Evolutionary conservation across 2,888 invertebrate species (phyloP).

Genomic region (Tenthredo amoena): DNA sequence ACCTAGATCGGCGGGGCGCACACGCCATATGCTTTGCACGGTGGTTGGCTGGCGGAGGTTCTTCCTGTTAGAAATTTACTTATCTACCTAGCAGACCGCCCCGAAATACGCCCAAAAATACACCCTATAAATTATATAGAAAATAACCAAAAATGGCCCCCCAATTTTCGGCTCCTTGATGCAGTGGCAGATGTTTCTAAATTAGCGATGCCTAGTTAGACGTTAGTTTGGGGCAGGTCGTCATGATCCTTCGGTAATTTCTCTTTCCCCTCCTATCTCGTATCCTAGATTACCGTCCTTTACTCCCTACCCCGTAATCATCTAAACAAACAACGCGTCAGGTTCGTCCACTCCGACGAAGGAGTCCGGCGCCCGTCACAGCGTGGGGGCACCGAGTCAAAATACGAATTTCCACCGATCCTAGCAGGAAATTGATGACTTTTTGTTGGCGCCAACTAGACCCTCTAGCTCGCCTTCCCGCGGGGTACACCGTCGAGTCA

Average conservation of each 20-base stretch:
- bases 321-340: conserved; percentile 52
- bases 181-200: conserved; percentile 49
- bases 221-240: conserved; percentile 44
- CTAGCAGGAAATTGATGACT: conserved; percentile 75
- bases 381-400: conserved; percentile 63
- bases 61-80: conserved; percentile 49
- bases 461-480: conserved; percentile 25
- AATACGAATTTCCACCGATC: conserved; percentile 75
- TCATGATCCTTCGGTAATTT: conserved; percentile 42
- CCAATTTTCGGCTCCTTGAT: conserved; percentile 54
- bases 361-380: conserved; percentile 46
- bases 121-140: conserved; percentile 56
- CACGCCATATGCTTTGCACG: conserved; percentile 50
- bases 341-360: conserved; percentile 5
- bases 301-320: conserved; percentile 44
- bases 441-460: conserved; percentile 44
- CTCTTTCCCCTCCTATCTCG: not conserved
- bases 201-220: conserved; percentile 47
- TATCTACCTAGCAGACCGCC: conserved; percentile 40
- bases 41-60: conserved; percentile 41
- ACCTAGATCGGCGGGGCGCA: conserved; percentile 47
- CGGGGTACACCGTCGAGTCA: conserved; percentile 23
- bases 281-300: conserved; percentile 42
- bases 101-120: conserved; percentile 49
- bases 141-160: conserved; percentile 58